A percentile compares a stretch with the other conserved stretches of the same genome.
Evolutionary conservation across 23 tunicate genomes (phyloP).

Genomic region (Oikopleura vanhoeffeni): DNA sequence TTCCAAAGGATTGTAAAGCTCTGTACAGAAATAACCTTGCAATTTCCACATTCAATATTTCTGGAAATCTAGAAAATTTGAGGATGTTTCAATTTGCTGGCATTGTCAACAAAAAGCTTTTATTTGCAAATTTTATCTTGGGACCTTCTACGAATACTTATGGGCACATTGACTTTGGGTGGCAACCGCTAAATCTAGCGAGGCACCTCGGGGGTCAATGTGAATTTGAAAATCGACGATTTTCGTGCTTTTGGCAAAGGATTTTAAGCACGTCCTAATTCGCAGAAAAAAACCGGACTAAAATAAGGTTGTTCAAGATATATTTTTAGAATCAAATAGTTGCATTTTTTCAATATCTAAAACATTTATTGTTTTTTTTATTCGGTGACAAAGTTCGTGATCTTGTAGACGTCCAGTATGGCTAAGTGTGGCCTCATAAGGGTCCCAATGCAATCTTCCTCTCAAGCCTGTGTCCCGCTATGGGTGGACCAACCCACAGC

Average conservation of each 20-base stretch:
- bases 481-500: too few relatives aligned
- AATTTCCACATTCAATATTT: slow-evolving; percentile 72
- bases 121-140: slow-evolving; percentile 38
- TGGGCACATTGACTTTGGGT: not conserved
- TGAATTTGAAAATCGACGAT: not conserved
- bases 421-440: too few relatives aligned
- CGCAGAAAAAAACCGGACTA: not conserved
- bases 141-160: slow-evolving; percentile 21
- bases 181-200: not conserved
- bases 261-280: not conserved
- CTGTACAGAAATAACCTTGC: slow-evolving; percentile 79
- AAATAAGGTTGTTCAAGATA: not conserved
- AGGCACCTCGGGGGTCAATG: not conserved
- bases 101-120: slow-evolving; percentile 55
- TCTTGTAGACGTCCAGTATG: too few relatives aligned
- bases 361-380: too few relatives aligned
- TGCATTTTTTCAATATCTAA: too few relatives aligned
- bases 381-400: too few relatives aligned
- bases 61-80: slow-evolving; percentile 43
- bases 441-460: too few relatives aligned
- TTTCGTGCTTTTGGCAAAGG: slow-evolving; percentile 11
- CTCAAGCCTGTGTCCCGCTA: too few relatives aligned
- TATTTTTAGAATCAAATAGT: too few relatives aligned
- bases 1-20: slow-evolving; percentile 38
- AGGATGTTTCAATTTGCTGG: slow-evolving; percentile 67